Conservation (phyloP, 2,797 vertebrate genomes). For the Streptopelia turtur region DNA sequence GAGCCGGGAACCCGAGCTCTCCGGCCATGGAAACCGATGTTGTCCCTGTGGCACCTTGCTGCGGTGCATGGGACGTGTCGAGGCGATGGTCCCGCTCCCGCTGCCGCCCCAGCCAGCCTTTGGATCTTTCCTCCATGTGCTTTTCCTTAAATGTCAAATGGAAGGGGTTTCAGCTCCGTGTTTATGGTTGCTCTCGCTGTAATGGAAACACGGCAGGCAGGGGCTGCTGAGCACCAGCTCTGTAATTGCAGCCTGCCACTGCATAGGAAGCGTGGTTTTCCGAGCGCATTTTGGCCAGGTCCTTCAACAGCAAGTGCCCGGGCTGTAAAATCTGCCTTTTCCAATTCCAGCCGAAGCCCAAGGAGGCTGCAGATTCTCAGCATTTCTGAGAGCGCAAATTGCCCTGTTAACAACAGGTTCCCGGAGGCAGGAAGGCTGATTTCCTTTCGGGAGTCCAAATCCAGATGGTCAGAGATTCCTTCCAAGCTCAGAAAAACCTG, state of each 20-base stretch:
- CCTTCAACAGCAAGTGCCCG: not conserved
- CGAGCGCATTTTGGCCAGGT: not conserved
- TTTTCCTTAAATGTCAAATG: not conserved
- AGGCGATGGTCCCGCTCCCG: not conserved
- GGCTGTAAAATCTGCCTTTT: not conserved
- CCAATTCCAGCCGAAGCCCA: not conserved
- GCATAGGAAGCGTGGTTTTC: not conserved
- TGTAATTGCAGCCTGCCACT: not conserved
- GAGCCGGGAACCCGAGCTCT: not conserved
- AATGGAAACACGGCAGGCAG: constrained; percentile 12
- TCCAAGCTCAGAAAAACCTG: constrained; percentile 44
- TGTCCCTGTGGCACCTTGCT: not conserved
- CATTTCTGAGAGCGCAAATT: not conserved
- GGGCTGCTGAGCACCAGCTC: constrained; percentile 12
- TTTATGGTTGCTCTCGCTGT: not conserved
- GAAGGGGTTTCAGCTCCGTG: not conserved
- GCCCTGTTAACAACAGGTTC: constrained; percentile 8
- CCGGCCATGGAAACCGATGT: too few species aligned
- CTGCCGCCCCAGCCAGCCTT: not conserved
- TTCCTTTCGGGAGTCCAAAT: constrained; percentile 38
- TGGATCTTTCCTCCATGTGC: not conserved
- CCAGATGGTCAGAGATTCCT: constrained; percentile 55
- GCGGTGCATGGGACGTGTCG: fast-evolving
- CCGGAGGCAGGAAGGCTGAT: constrained; percentile 14
- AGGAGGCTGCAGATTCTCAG: not conserved